A percentile compares a stretch with the other conserved stretches of the same genome.
These are phyloP conservation scores for Cyphomyrus plagiostoma DNA, from an alignment of 2,113 vertebrate genomes.

Conservation along the genomic window DNA sequence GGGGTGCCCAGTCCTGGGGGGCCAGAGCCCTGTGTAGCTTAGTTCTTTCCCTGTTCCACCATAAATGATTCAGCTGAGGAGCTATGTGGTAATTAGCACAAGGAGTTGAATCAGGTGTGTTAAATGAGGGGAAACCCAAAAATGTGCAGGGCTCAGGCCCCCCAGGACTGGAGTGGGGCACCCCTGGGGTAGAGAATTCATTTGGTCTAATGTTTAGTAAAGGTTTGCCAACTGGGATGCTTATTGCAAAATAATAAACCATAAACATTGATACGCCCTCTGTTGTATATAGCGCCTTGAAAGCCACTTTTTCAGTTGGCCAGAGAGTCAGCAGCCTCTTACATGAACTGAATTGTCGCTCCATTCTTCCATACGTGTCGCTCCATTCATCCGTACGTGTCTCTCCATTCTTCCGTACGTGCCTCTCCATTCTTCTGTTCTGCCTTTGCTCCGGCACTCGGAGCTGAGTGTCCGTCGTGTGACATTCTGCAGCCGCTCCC, in stretches of 20 bases:
- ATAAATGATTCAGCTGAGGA: no score
- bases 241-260: not conserved
- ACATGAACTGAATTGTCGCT: not conserved
- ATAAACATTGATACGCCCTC: not conserved
- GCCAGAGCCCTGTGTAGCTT: no score
- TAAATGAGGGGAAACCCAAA: no score
- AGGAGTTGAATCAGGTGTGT: no score
- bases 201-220: not conserved
- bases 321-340: not conserved
- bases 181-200: not conserved
- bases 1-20: no score
- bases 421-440: not conserved
- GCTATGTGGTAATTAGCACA: no score
- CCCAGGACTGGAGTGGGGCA: no score
- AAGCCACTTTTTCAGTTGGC: not conserved
- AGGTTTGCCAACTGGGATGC: not conserved
- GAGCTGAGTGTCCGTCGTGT: no score
- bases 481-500: not conserved
- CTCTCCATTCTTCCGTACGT: no score
- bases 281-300: not conserved
- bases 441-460: not conserved
- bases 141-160: no score
- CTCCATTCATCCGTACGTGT: no score
- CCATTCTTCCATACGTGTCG: not conserved
- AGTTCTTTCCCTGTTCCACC: no score